Base-by-base conservation (phyloP, 2,797 vertebrate species). In the Pteropus rufus region DNA sequence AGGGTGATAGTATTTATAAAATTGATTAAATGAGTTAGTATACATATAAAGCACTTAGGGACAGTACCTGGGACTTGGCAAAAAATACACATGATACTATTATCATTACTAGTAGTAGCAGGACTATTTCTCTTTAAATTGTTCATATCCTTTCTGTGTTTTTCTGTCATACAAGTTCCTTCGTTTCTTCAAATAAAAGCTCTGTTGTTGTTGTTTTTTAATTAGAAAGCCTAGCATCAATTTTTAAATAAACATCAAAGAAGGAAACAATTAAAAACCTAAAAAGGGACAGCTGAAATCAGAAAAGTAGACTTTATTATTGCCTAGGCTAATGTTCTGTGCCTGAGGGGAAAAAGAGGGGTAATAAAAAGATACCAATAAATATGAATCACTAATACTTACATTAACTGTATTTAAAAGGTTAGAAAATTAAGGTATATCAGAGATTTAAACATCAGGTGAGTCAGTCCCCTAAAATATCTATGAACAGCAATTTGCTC, bases 101-200 rank as follows among this genome's bases (percentile, higher is more conserved):
- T 34, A 64, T 19, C 82, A 80, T 56, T 29, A 60, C 26, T 31
- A 67, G 14, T 3, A 64, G 34, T 23, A 81, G 19, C 10, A 84
- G 65, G 49, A 36, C 54, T 41, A 46, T 15, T 89, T 77, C n/a
- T 82, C 64, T 80, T 21, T 64, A 18, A 87, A 31, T 41, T 56
- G 34, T 73, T 82, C 54, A 86, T 56, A 79, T 12, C 34, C 54
- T 85, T 89, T 89, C 21, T 93, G 79, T 29, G 73, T 54, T 82
- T 88, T 92, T 80, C 69, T 76, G 67, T 72, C 34, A 76, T 6
- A 93, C 6, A 94, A 79, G 31, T 54, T 69, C 31, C 29, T 67
- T 64, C 83, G 14, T 54, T 97, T 87, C 79, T 76, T 87, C 29
- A 69, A 94, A 83, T 84, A 83, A 96, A 82, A 96, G 44, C 11